These are phyloP conservation scores for Mormyrus hasselquistii DNA, from an alignment of 2,797 vertebrate genomes.

Conservation along the genomic window DNA sequence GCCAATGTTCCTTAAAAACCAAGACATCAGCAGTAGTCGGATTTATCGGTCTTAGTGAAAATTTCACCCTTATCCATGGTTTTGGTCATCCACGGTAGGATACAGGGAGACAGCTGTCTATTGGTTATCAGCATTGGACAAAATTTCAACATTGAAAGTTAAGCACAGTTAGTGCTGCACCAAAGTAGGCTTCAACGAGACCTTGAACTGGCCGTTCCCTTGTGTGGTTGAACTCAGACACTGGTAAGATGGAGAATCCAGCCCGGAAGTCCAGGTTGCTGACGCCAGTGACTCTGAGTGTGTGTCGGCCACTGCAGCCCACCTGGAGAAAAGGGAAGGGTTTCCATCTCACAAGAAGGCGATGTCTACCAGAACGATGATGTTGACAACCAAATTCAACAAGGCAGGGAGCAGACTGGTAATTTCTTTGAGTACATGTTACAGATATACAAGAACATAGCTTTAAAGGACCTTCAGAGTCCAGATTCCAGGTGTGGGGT, in stretches of 20 bases:
- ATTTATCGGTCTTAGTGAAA: not conserved
- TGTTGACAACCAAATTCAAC: not conserved
- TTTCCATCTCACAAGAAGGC: conserved; percentile 2
- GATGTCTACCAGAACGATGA: not conserved
- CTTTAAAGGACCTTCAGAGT: conserved; percentile 69
- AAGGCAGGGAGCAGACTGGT: not conserved
- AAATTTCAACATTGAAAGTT: not conserved
- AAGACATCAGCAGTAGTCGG: conserved; percentile 34
- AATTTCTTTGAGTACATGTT: not conserved
- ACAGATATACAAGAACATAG: not conserved
- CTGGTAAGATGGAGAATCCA: conserved; percentile 71
- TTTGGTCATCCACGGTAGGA: not conserved
- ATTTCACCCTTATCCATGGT: not conserved
- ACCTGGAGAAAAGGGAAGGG: conserved; percentile 54
- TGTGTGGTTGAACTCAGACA: conserved; percentile 65
- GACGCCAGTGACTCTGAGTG: conserved; percentile 82
- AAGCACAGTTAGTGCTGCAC: no score
- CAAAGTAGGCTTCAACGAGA: conserved; percentile 35
- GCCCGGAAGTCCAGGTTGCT: conserved; percentile 81
- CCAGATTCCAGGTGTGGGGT: conserved; percentile 77
- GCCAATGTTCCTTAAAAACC: not conserved
- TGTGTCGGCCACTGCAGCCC: conserved; percentile 80
- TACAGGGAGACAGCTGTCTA: not conserved
- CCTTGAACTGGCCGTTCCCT: conserved; percentile 81
- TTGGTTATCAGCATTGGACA: not conserved